Evolutionary conservation across 1,140 invertebrate species (phyloP).

Genomic region (Drosophila eugracilis): DNA sequence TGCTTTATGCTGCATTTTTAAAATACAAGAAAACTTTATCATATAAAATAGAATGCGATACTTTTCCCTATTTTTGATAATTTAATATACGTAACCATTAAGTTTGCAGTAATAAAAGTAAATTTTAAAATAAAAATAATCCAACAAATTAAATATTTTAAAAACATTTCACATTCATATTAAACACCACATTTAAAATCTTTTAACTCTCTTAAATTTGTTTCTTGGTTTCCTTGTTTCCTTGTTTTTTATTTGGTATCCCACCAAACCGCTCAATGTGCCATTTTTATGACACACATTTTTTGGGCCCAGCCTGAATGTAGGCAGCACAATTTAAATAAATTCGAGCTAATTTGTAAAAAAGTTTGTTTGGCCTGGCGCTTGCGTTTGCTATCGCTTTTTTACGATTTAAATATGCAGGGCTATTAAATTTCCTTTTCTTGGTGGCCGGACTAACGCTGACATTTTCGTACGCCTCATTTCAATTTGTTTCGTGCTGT

Average conservation of each 20-base stretch:
- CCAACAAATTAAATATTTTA: no score
- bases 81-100: no score
- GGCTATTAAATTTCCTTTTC: constrained; percentile 70
- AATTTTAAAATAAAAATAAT: no score
- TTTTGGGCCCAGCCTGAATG: constrained; percentile 7
- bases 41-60: no score
- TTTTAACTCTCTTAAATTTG: background rate
- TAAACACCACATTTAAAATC: no score
- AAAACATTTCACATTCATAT: no score
- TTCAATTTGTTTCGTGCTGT: constrained; percentile 72
- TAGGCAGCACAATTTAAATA: constrained; percentile 76
- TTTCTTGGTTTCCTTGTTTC: background rate
- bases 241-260: no score
- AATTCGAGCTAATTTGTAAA: constrained; percentile 75
- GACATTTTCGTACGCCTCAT: constrained; percentile 64
- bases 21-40: no score
- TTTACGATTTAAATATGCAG: constrained; percentile 74
- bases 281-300: constrained; percentile 47
- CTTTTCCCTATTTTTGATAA: no score
- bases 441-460: constrained; percentile 21
- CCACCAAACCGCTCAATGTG: constrained; percentile 33
- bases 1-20: no score
- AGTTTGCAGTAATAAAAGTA: no score
- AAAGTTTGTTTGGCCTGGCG: constrained; percentile 62
- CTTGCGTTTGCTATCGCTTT: constrained; percentile 33